Conservation (phyloP, 2,888 invertebrate species). For the Nudaria mundana region DNA sequence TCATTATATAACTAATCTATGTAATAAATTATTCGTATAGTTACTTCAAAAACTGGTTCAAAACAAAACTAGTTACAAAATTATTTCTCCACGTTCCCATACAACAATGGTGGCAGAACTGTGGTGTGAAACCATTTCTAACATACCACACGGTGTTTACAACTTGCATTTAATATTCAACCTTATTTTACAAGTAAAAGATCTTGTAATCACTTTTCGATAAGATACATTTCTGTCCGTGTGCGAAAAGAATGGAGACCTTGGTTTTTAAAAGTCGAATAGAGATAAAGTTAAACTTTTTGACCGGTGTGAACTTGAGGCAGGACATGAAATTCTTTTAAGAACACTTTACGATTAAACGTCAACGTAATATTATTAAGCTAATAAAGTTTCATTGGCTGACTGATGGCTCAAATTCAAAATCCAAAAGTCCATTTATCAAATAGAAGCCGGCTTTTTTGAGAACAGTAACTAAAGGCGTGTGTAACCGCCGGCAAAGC, state of each 20-base stretch:
- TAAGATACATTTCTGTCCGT: slow-evolving; percentile 2
- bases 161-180: not conserved
- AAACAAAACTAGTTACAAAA: slow-evolving; percentile 24
- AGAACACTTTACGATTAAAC: no score
- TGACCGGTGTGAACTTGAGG: no score
- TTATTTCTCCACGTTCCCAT: slow-evolving; percentile 32
- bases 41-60: slow-evolving; percentile 11
- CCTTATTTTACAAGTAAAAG: not conserved
- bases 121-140: slow-evolving; percentile 26
- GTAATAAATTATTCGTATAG: slow-evolving; percentile 7
- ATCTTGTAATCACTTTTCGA: not conserved
- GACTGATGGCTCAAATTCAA: no score
- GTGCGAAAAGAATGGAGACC: slow-evolving; percentile 19
- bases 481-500: no score
- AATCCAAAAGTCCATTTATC: no score
- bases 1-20: slow-evolving; percentile 19
- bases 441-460: no score
- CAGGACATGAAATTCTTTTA: no score
- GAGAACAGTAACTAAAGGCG: no score
- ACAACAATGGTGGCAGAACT: slow-evolving; percentile 22
- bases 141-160: slow-evolving; percentile 10
- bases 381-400: no score
- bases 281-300: no score
- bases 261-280: slow-evolving; percentile 29
- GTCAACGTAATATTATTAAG: no score